phyloP scores from a whole-genome alignment of 1,140 invertebrate species.

The Sycophila sp. region DNA sequence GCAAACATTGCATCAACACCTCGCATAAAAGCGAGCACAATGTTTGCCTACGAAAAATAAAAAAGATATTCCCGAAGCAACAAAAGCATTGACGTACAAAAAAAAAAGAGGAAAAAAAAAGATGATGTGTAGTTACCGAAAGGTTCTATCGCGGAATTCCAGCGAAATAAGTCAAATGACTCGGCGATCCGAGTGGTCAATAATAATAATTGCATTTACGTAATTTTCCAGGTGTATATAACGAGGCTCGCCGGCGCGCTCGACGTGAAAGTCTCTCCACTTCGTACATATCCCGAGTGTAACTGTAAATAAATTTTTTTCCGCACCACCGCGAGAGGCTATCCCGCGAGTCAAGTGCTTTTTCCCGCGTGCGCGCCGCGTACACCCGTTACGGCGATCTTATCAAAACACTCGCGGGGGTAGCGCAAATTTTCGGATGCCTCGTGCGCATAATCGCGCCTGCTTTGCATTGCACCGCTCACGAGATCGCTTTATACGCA shows the following conservation, averaged over 20 bases:
- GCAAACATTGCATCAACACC: too few relatives aligned
- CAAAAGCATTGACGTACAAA: too few relatives aligned
- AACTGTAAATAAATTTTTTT: slow-evolving; percentile 27
- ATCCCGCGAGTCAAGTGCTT: background rate
- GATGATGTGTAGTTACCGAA: too few relatives aligned
- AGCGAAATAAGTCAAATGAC: too few relatives aligned
- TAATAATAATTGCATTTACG: background rate
- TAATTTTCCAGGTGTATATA: slow-evolving; percentile 7
- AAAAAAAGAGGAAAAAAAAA: too few relatives aligned
- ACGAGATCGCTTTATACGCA: too few relatives aligned
- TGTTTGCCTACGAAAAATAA: too few relatives aligned
- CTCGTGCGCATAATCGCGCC: background rate
- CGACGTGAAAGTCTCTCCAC: slow-evolving; percentile 4
- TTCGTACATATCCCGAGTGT: background rate
- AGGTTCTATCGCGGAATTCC: too few relatives aligned
- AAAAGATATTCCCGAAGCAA: too few relatives aligned
- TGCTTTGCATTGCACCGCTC: background rate
- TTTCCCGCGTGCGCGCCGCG: background rate
- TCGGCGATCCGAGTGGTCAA: background rate
- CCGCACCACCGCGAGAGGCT: background rate
- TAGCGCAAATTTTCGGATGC: background rate
- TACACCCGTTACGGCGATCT: background rate
- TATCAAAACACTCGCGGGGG: background rate
- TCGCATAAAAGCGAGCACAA: too few relatives aligned
- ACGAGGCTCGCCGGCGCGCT: background rate